Base-by-base conservation (phyloP, 2,113 vertebrate species). In the Oenanthe oenanthe region DNA sequence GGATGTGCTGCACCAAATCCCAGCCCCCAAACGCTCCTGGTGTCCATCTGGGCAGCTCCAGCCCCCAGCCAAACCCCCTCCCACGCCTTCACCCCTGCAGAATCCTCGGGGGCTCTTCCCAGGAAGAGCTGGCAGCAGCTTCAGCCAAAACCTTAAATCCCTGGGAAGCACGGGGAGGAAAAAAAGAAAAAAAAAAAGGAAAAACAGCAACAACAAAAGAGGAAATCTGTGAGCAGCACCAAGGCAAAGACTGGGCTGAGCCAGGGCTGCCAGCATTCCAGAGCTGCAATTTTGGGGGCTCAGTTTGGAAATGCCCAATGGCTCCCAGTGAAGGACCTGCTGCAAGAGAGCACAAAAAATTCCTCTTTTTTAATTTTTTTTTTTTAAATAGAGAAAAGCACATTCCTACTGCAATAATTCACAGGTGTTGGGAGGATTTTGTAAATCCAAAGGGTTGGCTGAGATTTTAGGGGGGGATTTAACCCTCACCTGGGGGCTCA, bases 371-470 rank as follows among this genome's bases (percentile, higher is more conserved):
- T 42, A 13, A 16, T 36, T 36, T 36, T 36, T 36, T 36, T 36
- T 36, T 36, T 36, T 36, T n/a, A n/a, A 36, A 7, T 36, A 36
- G 7, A 21, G 5, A 88, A 83, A 86, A 78, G 86, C 95, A 90
- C 77, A 90, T 92, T 96, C 43, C 63, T 73, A 54, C 48, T 4
- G 82, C 94, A 95, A 96, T 93, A 95, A 92, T 67, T 54, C 0
- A 1, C 75, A 48, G 75, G 78, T 10, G 57, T 57, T 0, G 3
- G 84, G 89, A 84, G 43, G 57, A 12, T 71, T 75, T 40, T 20
- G 43, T n/a, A 24, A 43, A 72, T 17, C 47, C 18, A 1, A 29
- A 53, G 77, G 77, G 26, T 29, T 45, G 60, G n/a, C 68, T 81
- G 60, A 66, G 76, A 5, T 36, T 19, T 29, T 8, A 16, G 32